Evolutionary conservation across 2,888 invertebrate species (phyloP).

Genomic region (Polietes domitor): DNA sequence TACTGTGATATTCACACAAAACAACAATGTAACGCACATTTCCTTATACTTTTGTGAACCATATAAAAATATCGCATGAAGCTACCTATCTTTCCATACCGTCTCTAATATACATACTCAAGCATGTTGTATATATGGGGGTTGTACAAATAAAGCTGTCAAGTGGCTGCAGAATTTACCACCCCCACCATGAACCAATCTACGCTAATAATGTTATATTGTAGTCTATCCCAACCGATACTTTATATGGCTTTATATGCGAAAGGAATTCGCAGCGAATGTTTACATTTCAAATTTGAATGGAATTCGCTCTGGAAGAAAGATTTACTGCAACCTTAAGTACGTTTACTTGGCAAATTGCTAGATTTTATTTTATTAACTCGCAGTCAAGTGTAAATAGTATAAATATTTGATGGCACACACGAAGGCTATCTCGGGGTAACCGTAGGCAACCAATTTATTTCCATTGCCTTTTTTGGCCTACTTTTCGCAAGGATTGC

Average conservation of each 20-base stretch:
- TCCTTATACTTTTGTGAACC: no score
- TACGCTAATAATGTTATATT: conserved; percentile 7
- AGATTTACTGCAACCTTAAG: background rate
- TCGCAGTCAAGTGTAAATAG: background rate
- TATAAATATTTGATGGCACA: conserved; percentile 46
- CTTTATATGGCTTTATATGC: background rate
- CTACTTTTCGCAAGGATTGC: background rate
- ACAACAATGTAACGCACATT: no score
- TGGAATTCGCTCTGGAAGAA: background rate
- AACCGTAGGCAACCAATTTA: conserved; percentile 14
- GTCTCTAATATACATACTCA: no score
- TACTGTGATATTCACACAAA: no score
- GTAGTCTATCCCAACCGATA: background rate
- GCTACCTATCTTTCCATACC: no score
- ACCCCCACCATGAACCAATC: background rate
- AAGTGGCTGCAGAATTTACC: background rate
- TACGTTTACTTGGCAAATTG: background rate
- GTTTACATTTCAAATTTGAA: conserved; percentile 13
- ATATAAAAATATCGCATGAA: no score
- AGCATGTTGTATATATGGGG: no score
- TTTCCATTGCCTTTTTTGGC: background rate
- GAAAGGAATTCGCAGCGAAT: conserved; percentile 4
- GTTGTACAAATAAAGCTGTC: no score
- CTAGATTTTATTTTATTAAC: background rate
- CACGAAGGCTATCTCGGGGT: conserved; percentile 26